Base-by-base conservation (phyloP, 2,888 invertebrate species). In the Cyclophora albipunctata region DNA sequence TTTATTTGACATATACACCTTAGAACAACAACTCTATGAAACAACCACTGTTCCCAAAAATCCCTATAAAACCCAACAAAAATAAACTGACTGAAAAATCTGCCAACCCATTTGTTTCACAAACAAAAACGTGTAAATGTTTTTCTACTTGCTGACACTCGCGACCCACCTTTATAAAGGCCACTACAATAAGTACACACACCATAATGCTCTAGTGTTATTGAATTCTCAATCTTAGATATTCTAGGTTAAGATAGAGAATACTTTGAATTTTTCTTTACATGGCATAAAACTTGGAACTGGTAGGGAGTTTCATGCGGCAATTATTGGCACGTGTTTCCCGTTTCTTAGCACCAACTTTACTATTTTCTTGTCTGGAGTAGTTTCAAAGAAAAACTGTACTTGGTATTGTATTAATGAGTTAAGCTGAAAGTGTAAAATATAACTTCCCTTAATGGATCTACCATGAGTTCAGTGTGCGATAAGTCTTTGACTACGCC, bases 251-350 rank as follows among this genome's bases (percentile, higher is more conserved):
- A 61, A 46, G 52, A 55, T 50, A 44, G 7, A 58, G 54, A 62
- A 54, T 59, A 4, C 35, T 45, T n/a, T 49, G 44, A 41, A 34
- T 35, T 41, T 40, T 7, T 52, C 42, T 7, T 40, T 48, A 40
- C 55, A 46, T 42, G 52, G 47, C 55, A 58, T 61, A 62, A 64
- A 66, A 67, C 64, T 67, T 54, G 47, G 46, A 59, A 55, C 64
- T 60, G 53, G 53, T 66, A 66, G 63, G 71, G 72, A 72, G 69
- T 69, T 68, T 66, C 62, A 64, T 66, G 56, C 53, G 60, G 72
- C 72, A 75, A 77, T 77, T 76, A 78, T 73, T 66, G 70, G 70
- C 75, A 77, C 75, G 72, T 78, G 78, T 71, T 70, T 64, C 56
- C 64, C 63, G 63, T 71, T 71, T 70, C 70, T 67, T 70, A 66